Conservation (phyloP, 2,797 vertebrate species). For the Cyprinodon diabolis region DNA sequence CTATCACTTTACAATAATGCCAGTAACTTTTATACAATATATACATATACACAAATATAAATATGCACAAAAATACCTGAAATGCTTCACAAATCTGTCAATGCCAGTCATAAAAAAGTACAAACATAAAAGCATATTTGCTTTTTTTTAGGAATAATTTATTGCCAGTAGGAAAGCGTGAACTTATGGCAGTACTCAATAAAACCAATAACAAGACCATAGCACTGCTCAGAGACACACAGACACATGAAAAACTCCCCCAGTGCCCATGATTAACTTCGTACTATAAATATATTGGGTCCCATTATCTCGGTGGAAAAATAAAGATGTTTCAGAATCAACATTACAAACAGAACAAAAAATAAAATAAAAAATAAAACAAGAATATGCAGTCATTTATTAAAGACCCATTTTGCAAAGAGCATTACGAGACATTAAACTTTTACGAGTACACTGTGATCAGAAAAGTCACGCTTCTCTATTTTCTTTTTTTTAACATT, state of each 20-base stretch:
- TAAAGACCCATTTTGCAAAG: conserved; percentile 87
- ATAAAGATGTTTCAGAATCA: conserved; percentile 84
- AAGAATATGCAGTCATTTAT: conserved; percentile 87
- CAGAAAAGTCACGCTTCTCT: conserved; percentile 71
- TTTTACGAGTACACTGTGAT: conserved; percentile 80
- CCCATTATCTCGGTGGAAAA: conserved; percentile 88
- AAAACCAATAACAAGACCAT: conserved; percentile 99
- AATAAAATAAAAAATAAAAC: conserved; percentile 50
- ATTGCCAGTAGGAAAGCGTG: conserved; percentile 99
- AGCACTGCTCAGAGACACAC: conserved; percentile 86
- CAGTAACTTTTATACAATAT: not conserved
- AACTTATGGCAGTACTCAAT: conserved; percentile 98
- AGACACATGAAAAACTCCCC: conserved; percentile 79
- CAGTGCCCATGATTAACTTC: conserved; percentile 80
- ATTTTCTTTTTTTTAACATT: conserved; percentile 55
- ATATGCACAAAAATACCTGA: not conserved
- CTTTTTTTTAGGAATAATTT: conserved; percentile 99
- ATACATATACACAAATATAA: not conserved
- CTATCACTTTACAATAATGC: not conserved
- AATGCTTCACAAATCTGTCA: not conserved
- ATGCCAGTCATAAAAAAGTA: not conserved
- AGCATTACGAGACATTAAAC: conserved; percentile 75
- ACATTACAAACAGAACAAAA: conserved; percentile 81
- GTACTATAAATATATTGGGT: conserved; percentile 91
- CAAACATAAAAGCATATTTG: conserved; percentile 40